phyloP scores from a whole-genome alignment of 2,888 invertebrate genomes.

The Lasiommata megera region DNA sequence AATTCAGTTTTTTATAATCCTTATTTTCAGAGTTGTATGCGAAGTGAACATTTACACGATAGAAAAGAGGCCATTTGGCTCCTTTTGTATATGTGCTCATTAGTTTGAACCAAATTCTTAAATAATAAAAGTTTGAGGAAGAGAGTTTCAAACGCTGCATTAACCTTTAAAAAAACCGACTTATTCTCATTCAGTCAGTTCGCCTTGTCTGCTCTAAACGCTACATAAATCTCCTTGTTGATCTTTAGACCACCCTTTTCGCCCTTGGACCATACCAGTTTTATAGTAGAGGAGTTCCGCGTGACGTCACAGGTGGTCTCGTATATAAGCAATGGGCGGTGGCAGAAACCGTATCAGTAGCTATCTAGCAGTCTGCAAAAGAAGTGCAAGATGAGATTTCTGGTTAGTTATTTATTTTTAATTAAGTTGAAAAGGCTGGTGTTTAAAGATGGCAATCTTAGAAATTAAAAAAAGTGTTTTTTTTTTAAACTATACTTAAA shows the following conservation, averaged over 20 bases:
- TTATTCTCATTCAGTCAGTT: too few species aligned
- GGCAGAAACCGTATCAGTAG: conserved; percentile 70
- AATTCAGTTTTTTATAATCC: too few species aligned
- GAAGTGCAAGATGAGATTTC: conserved; percentile 80
- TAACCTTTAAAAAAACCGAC: too few species aligned
- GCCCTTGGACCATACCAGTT: conserved; percentile 69
- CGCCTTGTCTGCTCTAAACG: neutral
- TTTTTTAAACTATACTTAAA: neutral
- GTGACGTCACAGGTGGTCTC: conserved; percentile 52
- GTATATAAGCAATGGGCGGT: conserved; percentile 58
- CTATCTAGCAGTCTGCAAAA: conserved; percentile 76
- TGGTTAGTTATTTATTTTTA: conserved; percentile 63
- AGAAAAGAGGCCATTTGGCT: too few species aligned
- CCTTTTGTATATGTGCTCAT: too few species aligned
- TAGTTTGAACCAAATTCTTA: too few species aligned
- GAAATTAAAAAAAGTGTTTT: neutral
- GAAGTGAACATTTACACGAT: too few species aligned
- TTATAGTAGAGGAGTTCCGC: conserved; percentile 49
- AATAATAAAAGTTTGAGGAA: too few species aligned
- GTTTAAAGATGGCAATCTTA: neutral
- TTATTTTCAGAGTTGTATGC: too few species aligned
- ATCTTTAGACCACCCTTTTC: conserved; percentile 52
- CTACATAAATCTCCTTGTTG: neutral
- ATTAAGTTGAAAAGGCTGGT: neutral
- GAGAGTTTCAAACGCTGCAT: too few species aligned